Base-by-base conservation (phyloP, 2,888 invertebrate genomes). In the Anodontia alba region DNA sequence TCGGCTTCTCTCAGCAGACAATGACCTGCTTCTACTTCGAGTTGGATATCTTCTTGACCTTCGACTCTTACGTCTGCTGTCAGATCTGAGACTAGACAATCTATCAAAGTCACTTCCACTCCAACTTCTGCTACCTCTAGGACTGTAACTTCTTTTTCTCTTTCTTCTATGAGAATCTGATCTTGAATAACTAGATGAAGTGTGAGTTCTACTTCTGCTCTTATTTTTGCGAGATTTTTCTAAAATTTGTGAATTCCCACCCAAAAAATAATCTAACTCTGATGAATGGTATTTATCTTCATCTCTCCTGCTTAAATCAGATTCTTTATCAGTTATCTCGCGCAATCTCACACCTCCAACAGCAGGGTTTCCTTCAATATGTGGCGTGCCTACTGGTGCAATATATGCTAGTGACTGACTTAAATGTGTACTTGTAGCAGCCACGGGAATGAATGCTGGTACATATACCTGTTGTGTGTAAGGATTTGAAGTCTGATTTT, bases 371-470 rank as follows among this genome's bases (percentile, higher is more conserved):
- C 29, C 29, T 33, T 31, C 31, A 1, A 62, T 62, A 62, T 33
- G 3, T 2, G 31, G 62, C 17, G 33, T 20, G 20, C 29, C 33
- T 3, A 62, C 12, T 12, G 31, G 62, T 15, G 33, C 5, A 17
- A 62, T 8, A 20, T 33, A 33, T 33, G 62, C 5, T 33, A 62
- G 20, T 29, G 62, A 15, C 62, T 62, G 62, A 20, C 5, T 31
- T 23, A 62, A 10, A 10, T 17, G 10, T 7, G 62, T 5, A 33
- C 17, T 33, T 20, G 23, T 33, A 20, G 62, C 17, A 33, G 31
- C 20, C 26, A 62, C 62, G 10, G 62, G 62, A 33, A 62, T 62
- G 29, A 62, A 62, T n/a, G 62, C 62, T 62, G 62, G 62, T n/a
- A 62, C 23, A 33, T 33, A 62, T 62, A 62, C 62, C 12, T 62